Conservation (phyloP, 2,888 invertebrate species). For the Oxycera nigricornis region DNA sequence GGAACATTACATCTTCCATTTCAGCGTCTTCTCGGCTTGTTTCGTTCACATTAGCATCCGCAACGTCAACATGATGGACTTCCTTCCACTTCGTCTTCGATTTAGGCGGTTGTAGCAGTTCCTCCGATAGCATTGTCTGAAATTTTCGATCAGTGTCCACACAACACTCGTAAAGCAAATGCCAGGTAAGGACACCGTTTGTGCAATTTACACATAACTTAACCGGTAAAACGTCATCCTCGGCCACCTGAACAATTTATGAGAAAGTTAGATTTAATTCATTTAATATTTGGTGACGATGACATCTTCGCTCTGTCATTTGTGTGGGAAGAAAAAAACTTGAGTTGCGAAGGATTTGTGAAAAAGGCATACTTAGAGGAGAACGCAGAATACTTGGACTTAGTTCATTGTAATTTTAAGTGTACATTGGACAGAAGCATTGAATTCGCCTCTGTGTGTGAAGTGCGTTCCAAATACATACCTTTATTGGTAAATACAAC, state of each 20-base stretch:
- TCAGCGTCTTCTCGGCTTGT: neutral
- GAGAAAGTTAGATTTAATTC: too few species aligned
- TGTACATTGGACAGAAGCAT: too few species aligned
- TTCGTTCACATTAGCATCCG: neutral
- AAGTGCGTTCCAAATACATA: too few species aligned
- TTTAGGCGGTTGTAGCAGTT: neutral
- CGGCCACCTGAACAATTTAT: constrained; percentile 31
- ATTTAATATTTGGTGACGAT: too few species aligned
- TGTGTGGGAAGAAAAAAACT: too few species aligned
- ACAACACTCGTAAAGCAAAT: constrained; percentile 40
- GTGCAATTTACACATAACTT: constrained; percentile 46
- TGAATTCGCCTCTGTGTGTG: too few species aligned
- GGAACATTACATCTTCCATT: constrained; percentile 19
- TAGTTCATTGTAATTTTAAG: too few species aligned
- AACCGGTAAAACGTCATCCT: constrained; percentile 39
- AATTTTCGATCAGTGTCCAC: constrained; percentile 34
- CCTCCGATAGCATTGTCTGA: constrained; percentile 32
- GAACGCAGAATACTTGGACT: too few species aligned
- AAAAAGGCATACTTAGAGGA: too few species aligned
- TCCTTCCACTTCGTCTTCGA: neutral
- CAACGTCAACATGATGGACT: neutral
- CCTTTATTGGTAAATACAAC: constrained; percentile 70
- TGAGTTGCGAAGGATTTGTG: too few species aligned
- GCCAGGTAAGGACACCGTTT: constrained; percentile 35
- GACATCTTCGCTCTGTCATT: too few species aligned